Percentiles rank a stretch among this genome's conserved stretches.
Evolutionary conservation across 1,140 invertebrate genomes (phyloP).

Genomic region (Heterodera schachtii): DNA sequence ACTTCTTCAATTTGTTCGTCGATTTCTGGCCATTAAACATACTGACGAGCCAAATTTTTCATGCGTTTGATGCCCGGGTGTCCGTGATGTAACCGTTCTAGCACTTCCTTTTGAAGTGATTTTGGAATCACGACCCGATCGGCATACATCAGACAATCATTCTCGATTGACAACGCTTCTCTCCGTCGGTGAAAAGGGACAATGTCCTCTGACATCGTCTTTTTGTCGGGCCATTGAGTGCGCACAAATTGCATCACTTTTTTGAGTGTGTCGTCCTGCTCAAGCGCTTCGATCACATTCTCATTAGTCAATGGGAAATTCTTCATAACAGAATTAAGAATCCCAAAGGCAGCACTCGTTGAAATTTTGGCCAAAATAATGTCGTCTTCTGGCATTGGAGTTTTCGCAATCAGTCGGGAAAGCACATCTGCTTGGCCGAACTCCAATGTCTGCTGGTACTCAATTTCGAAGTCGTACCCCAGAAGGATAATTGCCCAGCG

Average conservation of each 20-base stretch:
- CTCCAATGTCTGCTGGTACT: too few species aligned
- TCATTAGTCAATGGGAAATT: too few species aligned
- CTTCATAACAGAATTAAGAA: too few species aligned
- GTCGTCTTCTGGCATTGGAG: too few species aligned
- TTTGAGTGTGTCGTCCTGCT: not conserved
- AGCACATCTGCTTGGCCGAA: too few species aligned
- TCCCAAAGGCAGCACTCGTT: too few species aligned
- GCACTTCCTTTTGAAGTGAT: not conserved
- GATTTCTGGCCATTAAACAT: slow-evolving; percentile 19
- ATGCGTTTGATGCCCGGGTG: slow-evolving; percentile 15
- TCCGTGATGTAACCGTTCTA: not conserved
- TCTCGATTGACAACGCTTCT: not conserved
- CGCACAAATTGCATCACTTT: not conserved
- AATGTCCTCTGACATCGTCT: not conserved
- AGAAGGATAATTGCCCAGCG: too few species aligned
- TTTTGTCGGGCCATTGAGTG: not conserved
- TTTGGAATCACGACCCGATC: not conserved
- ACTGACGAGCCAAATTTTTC: not conserved
- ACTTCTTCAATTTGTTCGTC: slow-evolving; percentile 8
- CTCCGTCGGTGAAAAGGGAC: not conserved
- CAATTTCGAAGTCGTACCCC: too few species aligned
- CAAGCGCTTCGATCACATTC: too few species aligned
- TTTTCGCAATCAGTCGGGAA: too few species aligned
- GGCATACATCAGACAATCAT: not conserved
- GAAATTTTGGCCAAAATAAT: too few species aligned